Evolutionary conservation across 2,113 vertebrate species (phyloP), one percentile per base, ranked within the genome.

Genomic region (Calonectris borealis): DNA sequence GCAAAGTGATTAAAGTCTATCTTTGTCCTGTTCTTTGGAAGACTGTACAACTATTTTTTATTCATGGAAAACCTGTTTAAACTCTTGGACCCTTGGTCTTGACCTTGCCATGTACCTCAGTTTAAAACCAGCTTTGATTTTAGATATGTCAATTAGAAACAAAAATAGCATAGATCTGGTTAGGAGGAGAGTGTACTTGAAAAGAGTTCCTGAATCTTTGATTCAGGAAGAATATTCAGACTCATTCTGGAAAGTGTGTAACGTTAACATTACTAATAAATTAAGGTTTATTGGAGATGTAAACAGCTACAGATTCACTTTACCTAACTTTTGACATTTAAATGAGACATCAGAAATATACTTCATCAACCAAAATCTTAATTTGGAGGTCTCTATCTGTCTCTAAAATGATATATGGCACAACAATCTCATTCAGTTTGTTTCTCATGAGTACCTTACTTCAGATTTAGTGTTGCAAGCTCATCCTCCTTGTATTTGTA

Each of bases 91-190:
- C 13, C 32, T 88, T 89, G 52, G 10, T 84, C 61, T 89, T 85
- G 44, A 64, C 40, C 22, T 79, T 83, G 66, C 18, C 0, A 0
- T 65, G 32, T 65, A 72, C 31, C 31, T 73, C 31, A 61, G 18
- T 93, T 93, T 80, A 80, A 94, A 92, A 80, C 20, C 90, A 83
- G 13, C 19, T 83, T 91, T 91, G 51, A 61, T 76, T 94, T 83
- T 70, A 65, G 20, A 8, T 36, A 86, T 48, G 16, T 70, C 27
- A 87, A 32, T 91, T 80, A 86, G 46, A 83, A 70, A 31, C 36
- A 88, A 94, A 80, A 87, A 34, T 60, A 48, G 7, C 29, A 49
- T 49, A 49, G 22, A 76, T 49, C 15, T 81, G 46, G 11, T 78
- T 92, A 66, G 36, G 32, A 61, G 64, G 13, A 61, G 46, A 78